Base-by-base conservation (phyloP, 2,113 vertebrate species). In the Zosterops lateralis region DNA sequence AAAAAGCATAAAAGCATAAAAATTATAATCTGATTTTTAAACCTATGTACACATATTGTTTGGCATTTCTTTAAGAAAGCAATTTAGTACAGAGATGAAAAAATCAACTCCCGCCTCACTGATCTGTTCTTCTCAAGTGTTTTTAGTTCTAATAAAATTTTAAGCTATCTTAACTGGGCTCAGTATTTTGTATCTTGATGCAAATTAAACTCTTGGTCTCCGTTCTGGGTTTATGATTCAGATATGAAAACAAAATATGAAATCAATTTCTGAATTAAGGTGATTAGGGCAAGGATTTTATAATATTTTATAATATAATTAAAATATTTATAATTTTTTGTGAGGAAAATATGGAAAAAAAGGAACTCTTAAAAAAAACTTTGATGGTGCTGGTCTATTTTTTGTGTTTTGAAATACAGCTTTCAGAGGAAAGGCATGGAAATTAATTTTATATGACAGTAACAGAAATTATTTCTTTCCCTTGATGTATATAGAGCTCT, bases 241-340 rank as follows among this genome's bases (percentile, higher is more conserved):
- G 10, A 44, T 66, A 26, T 25, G 31, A 81, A 76, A 47, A 40
- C 7, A 77, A 68, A 58, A 47, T 68, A 38, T 25, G 12, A 93
- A 92, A 92, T 48, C 8, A 34, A 14, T 56, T 72, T 51, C 11
- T 76, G 66, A 92, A 79, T 7, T 60, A 25, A 3, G 13, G 6
- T 2, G 4, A 10, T 7, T 0, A 1, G 11, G 12, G 6, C 2
- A 74, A 74, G 12, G 14, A 28, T 48, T 82, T 65, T 57, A 45
- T 66, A 70, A 73, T 54, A 50, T 38, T 38, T 38, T 38, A 38
- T 38, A 38, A 38, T 38, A 38, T 38, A 38, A 38, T 38, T 38
- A 38, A 38, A 38, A 38, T 38, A 38, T 38, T 38, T 11, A 38
- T 38, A 38, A 38, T 38, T 11, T 38, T 78, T 79, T 4, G 3